A percentile compares a stretch with the other conserved stretches of the same genome.
Conservation (phyloP, 2,888 invertebrate genomes). For the Drosophila buzzatii region DNA sequence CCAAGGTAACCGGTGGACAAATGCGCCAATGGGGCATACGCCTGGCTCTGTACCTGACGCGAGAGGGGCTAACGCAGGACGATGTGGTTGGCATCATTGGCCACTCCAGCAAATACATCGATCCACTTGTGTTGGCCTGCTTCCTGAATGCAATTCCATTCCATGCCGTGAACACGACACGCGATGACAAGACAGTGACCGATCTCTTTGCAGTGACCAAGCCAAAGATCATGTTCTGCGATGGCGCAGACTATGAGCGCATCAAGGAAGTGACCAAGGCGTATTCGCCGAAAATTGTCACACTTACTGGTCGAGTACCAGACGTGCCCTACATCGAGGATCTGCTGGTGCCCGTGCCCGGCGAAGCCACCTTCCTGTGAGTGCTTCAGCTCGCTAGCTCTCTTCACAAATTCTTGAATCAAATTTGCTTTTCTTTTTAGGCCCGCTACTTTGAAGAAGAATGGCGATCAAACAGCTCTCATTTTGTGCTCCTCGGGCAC, state of each 20-base stretch:
- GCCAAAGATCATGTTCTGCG: slow-evolving; percentile 75
- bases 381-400: slow-evolving; percentile 3
- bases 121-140: slow-evolving; percentile 41
- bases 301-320: slow-evolving; percentile 47
- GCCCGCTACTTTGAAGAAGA: slow-evolving; percentile 29
- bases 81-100: slow-evolving; percentile 52
- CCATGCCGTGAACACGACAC: slow-evolving; percentile 53
- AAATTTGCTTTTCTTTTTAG: slow-evolving; percentile 19
- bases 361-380: slow-evolving; percentile 45
- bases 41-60: slow-evolving; percentile 45
- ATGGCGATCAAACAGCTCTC: slow-evolving; percentile 54
- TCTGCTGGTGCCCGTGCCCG: slow-evolving; percentile 36
- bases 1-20: slow-evolving; percentile 35
- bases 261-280: slow-evolving; percentile 57
- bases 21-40: slow-evolving; percentile 39
- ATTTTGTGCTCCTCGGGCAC: slow-evolving; percentile 77
- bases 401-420: neutral
- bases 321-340: slow-evolving; percentile 52
- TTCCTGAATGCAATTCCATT: slow-evolving; percentile 57
- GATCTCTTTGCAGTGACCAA: slow-evolving; percentile 52
- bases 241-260: slow-evolving; percentile 50
- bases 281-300: slow-evolving; percentile 51
- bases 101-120: slow-evolving; percentile 39
- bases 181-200: slow-evolving; percentile 38
- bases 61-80: slow-evolving; percentile 52